Base-by-base conservation (phyloP, 2,888 invertebrate genomes). In the Oxycera nigricornis region DNA sequence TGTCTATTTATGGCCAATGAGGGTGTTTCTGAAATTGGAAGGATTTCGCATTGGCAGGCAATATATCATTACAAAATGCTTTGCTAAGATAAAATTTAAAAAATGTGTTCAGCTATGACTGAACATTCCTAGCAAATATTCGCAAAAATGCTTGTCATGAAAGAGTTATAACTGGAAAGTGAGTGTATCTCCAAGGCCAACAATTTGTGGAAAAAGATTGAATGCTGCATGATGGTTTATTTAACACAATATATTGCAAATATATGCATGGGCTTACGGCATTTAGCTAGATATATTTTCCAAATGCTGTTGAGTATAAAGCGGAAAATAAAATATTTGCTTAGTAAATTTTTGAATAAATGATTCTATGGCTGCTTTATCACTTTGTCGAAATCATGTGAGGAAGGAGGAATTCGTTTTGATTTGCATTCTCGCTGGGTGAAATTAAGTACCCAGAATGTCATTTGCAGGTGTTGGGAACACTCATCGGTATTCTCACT, bases 281-380 rank as follows among this genome's bases (percentile, higher is more conserved):
- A 75, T 74, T 74, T 75, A 76, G 76, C 74, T 75, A 76, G 75
- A 76, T 76, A 76, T 75, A 76, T 76, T 76, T 75, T 57, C 24
- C 28, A 67, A 68, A 76, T 74, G 67, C n/a, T n/a, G n/a, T n/a
- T n/a, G n/a, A n/a, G n/a, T n/a, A n/a, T n/a, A n/a, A n/a, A n/a
- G n/a, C n/a, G n/a, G n/a, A n/a, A n/a, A n/a, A n/a, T n/a, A n/a
- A n/a, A n/a, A n/a, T n/a, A n/a, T n/a, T n/a, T n/a, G n/a, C n/a
- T n/a, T n/a, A n/a, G n/a, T n/a, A n/a, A n/a, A n/a, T n/a, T n/a
- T n/a, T n/a, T n/a, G n/a, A n/a, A n/a, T n/a, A n/a, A n/a, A n/a
- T n/a, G n/a, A n/a, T n/a, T n/a, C n/a, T n/a, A n/a, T n/a, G n/a
- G n/a, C n/a, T n/a, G n/a, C n/a, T n/a, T n/a, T n/a, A n/a, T n/a